Percentiles rank a stretch among this genome's conserved stretches.
phyloP scores from a whole-genome alignment of 2,888 invertebrate species.

The Beris chalybata region DNA sequence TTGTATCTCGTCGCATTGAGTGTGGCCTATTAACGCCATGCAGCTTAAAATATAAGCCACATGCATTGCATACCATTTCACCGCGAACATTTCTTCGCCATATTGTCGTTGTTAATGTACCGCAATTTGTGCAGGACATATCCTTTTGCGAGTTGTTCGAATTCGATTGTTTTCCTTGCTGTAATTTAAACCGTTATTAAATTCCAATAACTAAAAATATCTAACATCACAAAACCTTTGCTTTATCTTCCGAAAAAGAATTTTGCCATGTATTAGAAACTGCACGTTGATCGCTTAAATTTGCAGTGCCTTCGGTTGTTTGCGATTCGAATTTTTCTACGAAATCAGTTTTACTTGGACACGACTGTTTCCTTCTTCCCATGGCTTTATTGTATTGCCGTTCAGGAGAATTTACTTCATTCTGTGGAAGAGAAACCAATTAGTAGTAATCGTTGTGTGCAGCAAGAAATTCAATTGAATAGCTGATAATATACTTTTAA shows the following conservation, averaged over 20 bases:
- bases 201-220: neutral
- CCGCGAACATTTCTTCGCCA: conserved; percentile 96
- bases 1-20: conserved; percentile 95
- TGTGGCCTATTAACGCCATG: conserved; percentile 92
- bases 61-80: conserved; percentile 99
- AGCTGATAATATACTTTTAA: no score
- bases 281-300: conserved; percentile 1
- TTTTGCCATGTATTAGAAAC: conserved; percentile 28
- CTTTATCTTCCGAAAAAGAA: conserved; percentile 26
- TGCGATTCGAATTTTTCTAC: conserved; percentile 13
- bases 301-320: conserved; percentile 3
- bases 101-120: conserved; percentile 95
- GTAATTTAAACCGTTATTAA: neutral
- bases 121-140: conserved; percentile 93
- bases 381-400: conserved; percentile 45
- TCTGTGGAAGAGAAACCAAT: conserved; percentile 41
- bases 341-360: conserved; percentile 62
- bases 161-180: conserved; percentile 33
- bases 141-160: conserved; percentile 60
- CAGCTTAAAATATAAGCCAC: conserved; percentile 95
- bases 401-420: conserved; percentile 44
- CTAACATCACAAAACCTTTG: conserved; percentile 5
- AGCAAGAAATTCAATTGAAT: no score
- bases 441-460: no score
- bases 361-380: conserved; percentile 79